phyloP scores from a whole-genome alignment of 2,797 vertebrate genomes.

The Danio jaintianensis region DNA sequence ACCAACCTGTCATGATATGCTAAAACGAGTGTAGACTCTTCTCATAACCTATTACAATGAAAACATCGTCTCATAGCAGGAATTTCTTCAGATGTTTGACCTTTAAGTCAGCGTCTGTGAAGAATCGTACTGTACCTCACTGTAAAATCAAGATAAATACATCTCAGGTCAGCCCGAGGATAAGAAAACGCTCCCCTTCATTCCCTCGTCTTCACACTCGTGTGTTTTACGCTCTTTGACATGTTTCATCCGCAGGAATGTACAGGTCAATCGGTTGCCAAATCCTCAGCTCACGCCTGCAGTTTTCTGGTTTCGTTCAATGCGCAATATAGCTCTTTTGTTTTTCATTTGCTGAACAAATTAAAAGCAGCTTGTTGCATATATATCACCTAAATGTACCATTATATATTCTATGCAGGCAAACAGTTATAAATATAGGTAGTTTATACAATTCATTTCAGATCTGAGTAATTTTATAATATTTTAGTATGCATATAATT shows the following conservation, averaged over 20 bases:
- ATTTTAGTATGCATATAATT: no score
- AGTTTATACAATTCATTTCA: no score
- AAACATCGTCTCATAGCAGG: conserved; percentile 7
- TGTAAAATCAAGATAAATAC: not conserved
- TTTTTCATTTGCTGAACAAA: not conserved
- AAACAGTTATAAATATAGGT: no score
- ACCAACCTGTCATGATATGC: not conserved
- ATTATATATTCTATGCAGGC: no score
- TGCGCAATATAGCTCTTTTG: not conserved
- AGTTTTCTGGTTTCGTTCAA: not conserved
- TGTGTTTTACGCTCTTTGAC: conserved; percentile 19
- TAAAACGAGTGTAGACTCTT: not conserved
- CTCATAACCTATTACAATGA: conserved; percentile 1
- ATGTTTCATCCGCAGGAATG: conserved; percentile 49
- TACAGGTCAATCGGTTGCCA: conserved; percentile 29
- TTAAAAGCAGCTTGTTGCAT: not conserved
- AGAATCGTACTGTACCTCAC: conserved; percentile 19
- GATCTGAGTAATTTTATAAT: no score
- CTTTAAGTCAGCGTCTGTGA: not conserved
- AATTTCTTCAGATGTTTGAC: conserved; percentile 20
- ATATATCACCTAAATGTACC: no score
- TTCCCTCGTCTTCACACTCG: conserved; percentile 18
- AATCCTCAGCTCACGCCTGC: not conserved
- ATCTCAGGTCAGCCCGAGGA: conserved; percentile 3
- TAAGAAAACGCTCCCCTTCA: conserved; percentile 39